Conservation (phyloP, 2,113 vertebrate genomes). For the Aphelocoma coerulescens region DNA sequence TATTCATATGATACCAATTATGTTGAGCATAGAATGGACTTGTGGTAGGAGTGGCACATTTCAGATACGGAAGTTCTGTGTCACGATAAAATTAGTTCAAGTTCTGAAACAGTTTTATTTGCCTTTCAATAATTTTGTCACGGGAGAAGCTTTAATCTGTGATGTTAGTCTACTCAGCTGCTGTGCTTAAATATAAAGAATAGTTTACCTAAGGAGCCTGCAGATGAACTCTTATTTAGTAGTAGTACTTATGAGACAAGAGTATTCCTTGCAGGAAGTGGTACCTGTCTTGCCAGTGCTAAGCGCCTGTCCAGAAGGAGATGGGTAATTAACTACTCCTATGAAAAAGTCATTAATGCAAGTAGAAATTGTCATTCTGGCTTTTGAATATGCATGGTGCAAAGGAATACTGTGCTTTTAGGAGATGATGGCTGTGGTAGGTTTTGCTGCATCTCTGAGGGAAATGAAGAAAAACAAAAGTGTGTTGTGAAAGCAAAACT, state of each 20-base stretch:
- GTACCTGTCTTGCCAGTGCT: neutral
- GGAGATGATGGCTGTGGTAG: neutral
- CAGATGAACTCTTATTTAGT: neutral
- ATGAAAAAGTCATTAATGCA: neutral
- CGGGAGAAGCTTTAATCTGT: neutral
- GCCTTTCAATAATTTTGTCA: neutral
- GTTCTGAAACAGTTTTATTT: neutral
- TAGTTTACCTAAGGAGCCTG: neutral
- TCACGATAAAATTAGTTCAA: neutral
- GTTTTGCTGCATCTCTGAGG: neutral
- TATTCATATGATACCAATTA: neutral
- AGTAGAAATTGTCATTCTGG: neutral
- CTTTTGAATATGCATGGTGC: neutral
- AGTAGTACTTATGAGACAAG: neutral
- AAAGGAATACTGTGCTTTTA: neutral
- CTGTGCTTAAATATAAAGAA: neutral
- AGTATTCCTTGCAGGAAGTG: neutral
- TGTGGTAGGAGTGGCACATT: neutral
- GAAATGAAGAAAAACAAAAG: neutral
- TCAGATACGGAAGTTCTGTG: neutral
- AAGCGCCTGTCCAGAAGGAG: neutral
- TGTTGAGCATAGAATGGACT: neutral
- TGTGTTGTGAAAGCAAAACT: neutral
- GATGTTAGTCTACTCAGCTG: neutral
- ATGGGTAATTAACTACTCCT: neutral